Evolutionary conservation across 2,888 invertebrate species (phyloP), one percentile per base, ranked within the genome.

Genomic region (Steinernema carpocapsae): DNA sequence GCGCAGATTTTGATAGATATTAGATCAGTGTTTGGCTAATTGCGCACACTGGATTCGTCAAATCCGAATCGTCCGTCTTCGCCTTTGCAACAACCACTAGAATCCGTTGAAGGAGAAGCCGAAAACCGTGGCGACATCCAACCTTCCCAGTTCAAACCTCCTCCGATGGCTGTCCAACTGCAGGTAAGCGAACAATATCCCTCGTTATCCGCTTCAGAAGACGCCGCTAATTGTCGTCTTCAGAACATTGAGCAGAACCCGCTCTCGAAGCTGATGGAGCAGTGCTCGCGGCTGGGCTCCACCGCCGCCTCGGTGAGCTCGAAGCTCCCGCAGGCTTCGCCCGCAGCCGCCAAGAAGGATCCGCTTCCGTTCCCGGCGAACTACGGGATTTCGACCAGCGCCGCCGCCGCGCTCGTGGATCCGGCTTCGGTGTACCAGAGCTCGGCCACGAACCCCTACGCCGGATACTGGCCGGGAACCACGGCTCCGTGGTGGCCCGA

Each of bases 11-110:
- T 56, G 56, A 56, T 56, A 56, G 56, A 56, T 56, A 56, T 56
- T 56, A 56, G 56, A 56, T 56, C 56, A 56, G 56, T 56, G 56
- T 56, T 56, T 56, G 56, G 24, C 56, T 56, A 56, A 56, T 56
- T 56, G 56, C 56, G 56, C 56, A 56, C 56, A 56, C 56, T 56
- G 56, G 56, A 56, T 56, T 56, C 56, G 56, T 56, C 56, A 56
- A 56, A 56, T 56, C 56, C 56, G 56, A 56, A 56, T 56, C 56
- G 56, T 6, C 26, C 56, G 56, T 56, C 56, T 56, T 56, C 56
- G 56, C 56, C 56, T 56, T 56, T 26, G 56, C 56, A 56, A 56
- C 56, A 56, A 17, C 24, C 56, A 56, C 6, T 2, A 26, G 26
- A 56, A 6, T 3, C n/a, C 56, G 26, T 4, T 26, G 26, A 22